Evolutionary conservation across 2,888 invertebrate genomes (phyloP), one percentile per base, ranked within the genome.

Genomic region (Encarsia formosa): DNA sequence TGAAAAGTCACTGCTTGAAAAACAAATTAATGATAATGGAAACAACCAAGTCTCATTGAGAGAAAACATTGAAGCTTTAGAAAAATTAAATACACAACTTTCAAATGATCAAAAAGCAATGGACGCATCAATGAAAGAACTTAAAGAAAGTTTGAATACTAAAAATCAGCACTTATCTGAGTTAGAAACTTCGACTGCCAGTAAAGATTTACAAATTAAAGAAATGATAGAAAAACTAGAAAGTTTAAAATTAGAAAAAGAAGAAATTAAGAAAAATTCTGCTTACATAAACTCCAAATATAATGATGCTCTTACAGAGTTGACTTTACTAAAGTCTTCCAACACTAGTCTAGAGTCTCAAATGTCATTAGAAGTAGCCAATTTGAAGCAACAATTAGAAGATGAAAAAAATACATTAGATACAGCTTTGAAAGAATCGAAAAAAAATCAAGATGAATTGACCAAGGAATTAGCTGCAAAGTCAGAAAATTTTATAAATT

Each of bases 221-320:
- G 59, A 59, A 22, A 44, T 57, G 23, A 54, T 60, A 8, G 43
- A 8, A 4, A 49, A 39, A 24, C 46, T 57, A n/a, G 46, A 54
- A 19, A 56, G 58, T 32, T 35, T 63, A 13, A 60, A 60, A 2
- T 54, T 52, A 31, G 65, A 65, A 41, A 63, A 62, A 41, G 58
- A 63, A 5, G 61, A 61, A 32, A 49, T 57, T 6, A 59, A 59
- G 24, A 61, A 59, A 40, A 50, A 50, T n/a, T 59, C 49, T 13
- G 44, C 52, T 16, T 52, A 49, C 13, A 40, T 44, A 8, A 62
- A 56, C 39, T 24, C 20, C 0, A 63, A 63, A 45, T 59, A 58
- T 34, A 61, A 61, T 32, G 60, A 60, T 24, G 52, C 55, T 24
- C 39, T 58, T 15, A 49, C 53, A 23, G 54, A 63, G 50, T 44